Evolutionary conservation across 2,797 vertebrate genomes (phyloP).

Genomic region (Sebastes oblongus): DNA sequence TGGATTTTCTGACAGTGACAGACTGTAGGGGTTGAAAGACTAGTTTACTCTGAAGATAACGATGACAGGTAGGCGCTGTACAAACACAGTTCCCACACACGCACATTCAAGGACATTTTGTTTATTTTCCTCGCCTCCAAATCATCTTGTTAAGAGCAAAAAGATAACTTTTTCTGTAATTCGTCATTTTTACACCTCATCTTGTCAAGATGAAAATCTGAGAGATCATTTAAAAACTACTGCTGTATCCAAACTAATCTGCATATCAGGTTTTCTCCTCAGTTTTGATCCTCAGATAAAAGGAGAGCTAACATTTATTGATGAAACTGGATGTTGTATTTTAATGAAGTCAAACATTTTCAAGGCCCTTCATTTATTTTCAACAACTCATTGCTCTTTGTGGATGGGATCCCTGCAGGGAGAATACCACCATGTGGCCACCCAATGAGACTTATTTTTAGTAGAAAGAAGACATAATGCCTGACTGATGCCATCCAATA

Average conservation of each 20-base stretch:
- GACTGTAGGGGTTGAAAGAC: not conserved
- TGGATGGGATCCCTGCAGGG: not conserved
- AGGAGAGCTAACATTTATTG: not conserved
- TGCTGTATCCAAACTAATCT: not conserved
- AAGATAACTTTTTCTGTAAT: not conserved
- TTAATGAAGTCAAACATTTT: slow-evolving; percentile 10
- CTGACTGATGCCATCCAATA: not conserved
- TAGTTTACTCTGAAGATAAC: not conserved
- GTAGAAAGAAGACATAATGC: not conserved
- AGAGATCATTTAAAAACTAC: not conserved
- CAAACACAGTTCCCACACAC: not conserved
- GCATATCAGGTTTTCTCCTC: not conserved
- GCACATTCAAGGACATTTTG: not conserved
- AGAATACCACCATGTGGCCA: not conserved
- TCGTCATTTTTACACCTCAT: not conserved
- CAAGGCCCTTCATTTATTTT: not conserved
- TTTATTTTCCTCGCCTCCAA: not conserved
- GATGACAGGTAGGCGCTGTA: not conserved
- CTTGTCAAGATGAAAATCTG: not conserved
- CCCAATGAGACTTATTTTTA: not conserved
- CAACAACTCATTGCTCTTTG: not conserved
- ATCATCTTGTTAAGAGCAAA: not conserved
- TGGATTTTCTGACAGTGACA: slow-evolving; percentile 1
- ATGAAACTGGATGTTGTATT: not conserved
- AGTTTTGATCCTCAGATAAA: not conserved